Percentiles rank a stretch among this genome's conserved stretches.
phyloP scores from a whole-genome alignment of 2,888 invertebrate species.

The Athetis lepigone region DNA sequence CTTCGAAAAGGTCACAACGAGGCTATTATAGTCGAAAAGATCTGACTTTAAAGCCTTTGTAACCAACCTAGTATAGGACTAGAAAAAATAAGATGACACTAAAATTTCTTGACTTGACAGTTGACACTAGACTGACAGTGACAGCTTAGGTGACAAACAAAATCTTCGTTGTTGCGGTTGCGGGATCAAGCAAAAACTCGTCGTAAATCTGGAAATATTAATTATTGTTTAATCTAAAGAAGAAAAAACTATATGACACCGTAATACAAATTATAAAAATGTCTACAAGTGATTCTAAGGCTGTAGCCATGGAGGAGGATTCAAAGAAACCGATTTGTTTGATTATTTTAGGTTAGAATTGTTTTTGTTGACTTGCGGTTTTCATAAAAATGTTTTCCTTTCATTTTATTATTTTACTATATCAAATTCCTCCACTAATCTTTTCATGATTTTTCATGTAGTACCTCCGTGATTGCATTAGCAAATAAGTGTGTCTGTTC shows the following conservation, averaged over 20 bases:
- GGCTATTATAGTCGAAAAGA: too few relatives aligned
- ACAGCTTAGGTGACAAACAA: too few relatives aligned
- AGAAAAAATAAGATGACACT: too few relatives aligned
- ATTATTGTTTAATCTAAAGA: not conserved
- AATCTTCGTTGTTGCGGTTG: too few relatives aligned
- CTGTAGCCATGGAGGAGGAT: conserved; percentile 72
- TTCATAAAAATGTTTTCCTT: not conserved
- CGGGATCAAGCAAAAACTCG: conserved; percentile 10
- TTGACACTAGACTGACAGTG: too few relatives aligned
- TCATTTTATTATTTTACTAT: not conserved
- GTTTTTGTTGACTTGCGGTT: conserved; percentile 20
- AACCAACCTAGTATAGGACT: too few relatives aligned
- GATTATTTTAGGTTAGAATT: conserved; percentile 89
- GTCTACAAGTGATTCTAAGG: conserved; percentile 65
- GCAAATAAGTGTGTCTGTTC: too few relatives aligned
- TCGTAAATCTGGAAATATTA: not conserved
- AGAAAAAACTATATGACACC: not conserved
- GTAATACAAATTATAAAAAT: conserved; percentile 42
- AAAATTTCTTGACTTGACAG: too few relatives aligned
- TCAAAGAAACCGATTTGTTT: conserved; percentile 89
- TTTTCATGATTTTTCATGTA: not conserved
- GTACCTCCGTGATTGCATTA: too few relatives aligned
- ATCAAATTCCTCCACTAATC: not conserved
- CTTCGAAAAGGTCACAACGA: too few relatives aligned
- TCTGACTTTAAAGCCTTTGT: too few relatives aligned